phyloP scores from a whole-genome alignment of 2,797 vertebrate genomes.

The Fringilla coelebs region DNA sequence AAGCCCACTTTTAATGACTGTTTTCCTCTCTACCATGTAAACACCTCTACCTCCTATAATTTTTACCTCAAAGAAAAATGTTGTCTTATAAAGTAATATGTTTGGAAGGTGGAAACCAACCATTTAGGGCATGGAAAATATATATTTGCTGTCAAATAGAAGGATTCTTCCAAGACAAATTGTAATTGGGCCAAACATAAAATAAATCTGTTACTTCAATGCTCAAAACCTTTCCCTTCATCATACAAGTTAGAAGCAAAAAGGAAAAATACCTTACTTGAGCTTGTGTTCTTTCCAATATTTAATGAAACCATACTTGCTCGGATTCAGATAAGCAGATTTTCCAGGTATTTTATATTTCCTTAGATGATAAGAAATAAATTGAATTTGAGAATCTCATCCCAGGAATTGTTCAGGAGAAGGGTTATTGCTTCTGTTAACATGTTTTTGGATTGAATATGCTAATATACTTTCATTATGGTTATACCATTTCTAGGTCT shows the following conservation, averaged over 20 bases:
- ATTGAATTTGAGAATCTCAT: constrained; percentile 18
- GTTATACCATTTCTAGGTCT: background rate
- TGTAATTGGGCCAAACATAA: background rate
- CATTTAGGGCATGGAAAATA: background rate
- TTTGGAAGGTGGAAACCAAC: background rate
- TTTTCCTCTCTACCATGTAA: background rate
- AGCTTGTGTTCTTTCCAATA: background rate
- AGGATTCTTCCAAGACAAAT: background rate
- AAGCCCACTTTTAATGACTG: background rate
- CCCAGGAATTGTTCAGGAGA: background rate
- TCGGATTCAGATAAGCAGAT: background rate
- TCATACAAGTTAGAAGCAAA: background rate
- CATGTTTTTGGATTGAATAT: background rate
- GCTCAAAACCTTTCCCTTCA: background rate
- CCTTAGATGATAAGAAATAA: background rate
- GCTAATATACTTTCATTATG: background rate
- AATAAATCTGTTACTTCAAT: background rate
- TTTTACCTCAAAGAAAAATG: background rate
- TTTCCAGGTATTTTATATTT: background rate
- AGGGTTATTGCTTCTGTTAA: constrained; percentile 26
- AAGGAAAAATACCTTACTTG: background rate
- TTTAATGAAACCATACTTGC: background rate
- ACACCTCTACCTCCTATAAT: background rate
- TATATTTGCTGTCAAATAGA: background rate
- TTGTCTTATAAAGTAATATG: background rate